Evolutionary conservation across 2,113 vertebrate genomes (phyloP), one percentile per base, ranked within the genome.

Genomic region (Collichthys lucidus): DNA sequence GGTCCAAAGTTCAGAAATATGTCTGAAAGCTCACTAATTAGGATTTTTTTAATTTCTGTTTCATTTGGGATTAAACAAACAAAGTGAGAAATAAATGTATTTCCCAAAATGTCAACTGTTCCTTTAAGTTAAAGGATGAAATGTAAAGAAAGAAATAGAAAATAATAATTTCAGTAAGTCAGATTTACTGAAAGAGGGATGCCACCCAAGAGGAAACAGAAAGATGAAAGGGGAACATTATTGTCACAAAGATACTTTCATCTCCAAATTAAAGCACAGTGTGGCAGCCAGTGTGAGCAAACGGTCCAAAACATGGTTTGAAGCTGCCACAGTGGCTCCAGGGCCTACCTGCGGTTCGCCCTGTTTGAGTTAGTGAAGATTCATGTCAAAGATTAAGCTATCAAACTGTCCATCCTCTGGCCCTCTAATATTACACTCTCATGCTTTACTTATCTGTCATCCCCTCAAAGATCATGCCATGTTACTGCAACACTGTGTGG

Each of bases 401-500:
- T 89, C 77, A 83, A 82, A 81, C 31, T 8, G 56, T 80, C 83
- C 63, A 40, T 85, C 85, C 46, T 83, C 11, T 46, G 22, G 74
- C 35, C 75, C 84, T 91, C 67, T 90, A 91, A 92, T 86, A 86
- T 87, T 79, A 84, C 60, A 74, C 75, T 78, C 72, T 71, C 62
- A 64, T 80, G 68, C 73, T 80, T 82, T 62, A 75, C 64, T 83
- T 69, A 84, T 87, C 89, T 76, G 84, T 92, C 87, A 88, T 88
- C 83, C 77, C 60, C 66, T 83, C 76, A 86, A 77, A 87, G 65
- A 87, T 78, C 71, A 74, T 31, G 79, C 59, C 75, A 81, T 87
- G 82, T 86, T 76, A 44, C 79, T 79, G 76, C 74, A 80, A 73
- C 83, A 67, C 82, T 92, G 92, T 91, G 92, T 91, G 92, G 91